phyloP scores from a whole-genome alignment of 1,140 invertebrate genomes.

The Cephus cinctus region DNA sequence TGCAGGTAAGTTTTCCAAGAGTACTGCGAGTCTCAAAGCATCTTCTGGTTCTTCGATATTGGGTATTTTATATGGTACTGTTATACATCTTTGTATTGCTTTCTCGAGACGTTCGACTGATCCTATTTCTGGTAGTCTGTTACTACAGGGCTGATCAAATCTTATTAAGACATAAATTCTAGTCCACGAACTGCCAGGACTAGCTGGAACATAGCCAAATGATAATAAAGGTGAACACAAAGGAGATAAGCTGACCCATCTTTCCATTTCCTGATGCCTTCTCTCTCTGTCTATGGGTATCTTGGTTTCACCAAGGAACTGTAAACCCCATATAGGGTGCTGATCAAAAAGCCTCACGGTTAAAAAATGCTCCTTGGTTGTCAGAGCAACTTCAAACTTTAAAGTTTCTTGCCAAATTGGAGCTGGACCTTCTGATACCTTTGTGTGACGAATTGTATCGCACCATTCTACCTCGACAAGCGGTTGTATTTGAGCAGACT shows the following conservation, averaged over 20 bases:
- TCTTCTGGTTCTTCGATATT: constrained; percentile 39
- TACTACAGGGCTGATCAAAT: constrained; percentile 36
- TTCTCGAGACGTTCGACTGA: constrained; percentile 39
- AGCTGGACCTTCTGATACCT: constrained; percentile 42
- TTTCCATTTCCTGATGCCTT: constrained; percentile 48
- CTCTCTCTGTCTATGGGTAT: constrained; percentile 44
- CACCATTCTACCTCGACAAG: constrained; percentile 50
- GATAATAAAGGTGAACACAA: constrained; percentile 40
- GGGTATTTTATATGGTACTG: constrained; percentile 42
- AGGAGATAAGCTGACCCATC: constrained; percentile 47
- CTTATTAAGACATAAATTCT: constrained; percentile 49
- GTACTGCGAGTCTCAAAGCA: constrained; percentile 39
- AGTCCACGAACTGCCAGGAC: constrained; percentile 44
- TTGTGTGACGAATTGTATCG: constrained; percentile 31
- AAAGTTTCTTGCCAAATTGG: constrained; percentile 52
- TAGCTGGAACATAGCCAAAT: constrained; percentile 51
- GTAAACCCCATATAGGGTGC: constrained; percentile 51
- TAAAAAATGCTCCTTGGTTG: constrained; percentile 34
- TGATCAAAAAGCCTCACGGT: constrained; percentile 49
- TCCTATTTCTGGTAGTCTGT: constrained; percentile 29
- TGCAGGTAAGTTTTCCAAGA: constrained; percentile 36
- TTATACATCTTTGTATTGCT: constrained; percentile 45
- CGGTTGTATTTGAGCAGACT: constrained; percentile 47
- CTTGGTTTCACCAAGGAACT: constrained; percentile 48
- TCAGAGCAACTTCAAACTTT: constrained; percentile 41